Percentiles rank a stretch among this genome's conserved stretches.
Evolutionary conservation across 2,113 vertebrate species (phyloP).

Genomic region (Sylvietta virens): DNA sequence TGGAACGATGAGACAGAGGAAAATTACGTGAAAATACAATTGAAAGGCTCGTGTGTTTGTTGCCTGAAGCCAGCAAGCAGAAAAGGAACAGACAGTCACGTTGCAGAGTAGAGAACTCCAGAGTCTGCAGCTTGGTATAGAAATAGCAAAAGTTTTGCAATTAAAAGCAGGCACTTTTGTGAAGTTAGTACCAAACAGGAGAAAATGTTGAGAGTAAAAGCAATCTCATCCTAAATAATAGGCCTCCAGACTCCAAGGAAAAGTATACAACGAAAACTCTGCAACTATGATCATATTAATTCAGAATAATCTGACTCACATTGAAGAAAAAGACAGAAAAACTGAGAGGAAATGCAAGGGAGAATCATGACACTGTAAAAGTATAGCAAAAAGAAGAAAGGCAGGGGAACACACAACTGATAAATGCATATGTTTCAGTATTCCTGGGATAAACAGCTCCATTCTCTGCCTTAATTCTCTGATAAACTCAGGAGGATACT

Average conservation of each 20-base stretch:
- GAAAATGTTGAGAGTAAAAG: neutral
- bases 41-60: neutral
- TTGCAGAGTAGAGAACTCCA: neutral
- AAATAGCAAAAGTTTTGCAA: neutral
- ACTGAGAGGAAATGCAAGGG: neutral
- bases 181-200: neutral
- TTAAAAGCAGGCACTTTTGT: neutral
- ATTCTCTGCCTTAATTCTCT: neutral
- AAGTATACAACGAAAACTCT: neutral
- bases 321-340: neutral
- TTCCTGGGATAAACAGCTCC: neutral
- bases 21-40: neutral
- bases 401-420: accelerated
- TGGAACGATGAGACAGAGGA: neutral
- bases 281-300: neutral
- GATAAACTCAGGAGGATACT: neutral
- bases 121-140: neutral
- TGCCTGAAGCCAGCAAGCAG: constrained; percentile 15
- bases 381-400: neutral
- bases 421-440: neutral
- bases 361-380: neutral
- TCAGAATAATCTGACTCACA: neutral
- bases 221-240: neutral
- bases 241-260: neutral
- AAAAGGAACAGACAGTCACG: neutral